Evolutionary conservation across 2,888 invertebrate species (phyloP), one percentile per base, ranked within the genome.

Genomic region (Dichetophora obliterata): DNA sequence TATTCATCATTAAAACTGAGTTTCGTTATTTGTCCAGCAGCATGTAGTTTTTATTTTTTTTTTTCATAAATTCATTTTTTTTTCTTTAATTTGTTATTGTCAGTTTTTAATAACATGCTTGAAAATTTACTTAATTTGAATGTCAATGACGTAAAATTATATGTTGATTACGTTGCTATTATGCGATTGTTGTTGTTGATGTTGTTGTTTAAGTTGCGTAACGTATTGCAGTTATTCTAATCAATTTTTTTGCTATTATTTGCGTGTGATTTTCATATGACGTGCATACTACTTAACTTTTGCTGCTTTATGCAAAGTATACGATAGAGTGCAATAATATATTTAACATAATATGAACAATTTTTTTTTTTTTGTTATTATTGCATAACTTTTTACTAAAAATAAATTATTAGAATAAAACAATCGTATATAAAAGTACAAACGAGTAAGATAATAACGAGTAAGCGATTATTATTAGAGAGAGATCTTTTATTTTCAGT

Each of bases 171-270:
- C 59, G 54, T 34, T 54, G n/a, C 48, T 43, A 5, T 22, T 48
- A 34, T 75, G 43, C 61, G 19, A 9, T 31, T 73, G 63, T 63
- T 37, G n/a, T 19, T 54, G 34, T 59, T 61, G 70, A 37, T 72
- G 72, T 6, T 52, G 68, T 52, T 71, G 48, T 48, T 71, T 61
- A 74, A 66, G 76, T 78, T 79, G 79, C 79, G 80, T 79, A 79
- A 80, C 77, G 54, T 75, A 70, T 76, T 73, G 48, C 78, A 68
- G 75, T 31, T 59, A 70, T 57, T 73, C 70, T 70, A 54, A 70
- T 70, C 34, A 22, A 3, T 48, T 48, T 37, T 68, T 43, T 43
- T 43, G 1, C 1, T 43, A 1, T 48, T 14, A 54, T 70, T 57
- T 70, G 31, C 27, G 57, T 70, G n/a, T 57, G 6, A 57, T 57